These are phyloP conservation scores for Pelodiscus sinensis DNA, from an alignment of 2,113 vertebrate genomes.

Conservation along the genomic window DNA sequence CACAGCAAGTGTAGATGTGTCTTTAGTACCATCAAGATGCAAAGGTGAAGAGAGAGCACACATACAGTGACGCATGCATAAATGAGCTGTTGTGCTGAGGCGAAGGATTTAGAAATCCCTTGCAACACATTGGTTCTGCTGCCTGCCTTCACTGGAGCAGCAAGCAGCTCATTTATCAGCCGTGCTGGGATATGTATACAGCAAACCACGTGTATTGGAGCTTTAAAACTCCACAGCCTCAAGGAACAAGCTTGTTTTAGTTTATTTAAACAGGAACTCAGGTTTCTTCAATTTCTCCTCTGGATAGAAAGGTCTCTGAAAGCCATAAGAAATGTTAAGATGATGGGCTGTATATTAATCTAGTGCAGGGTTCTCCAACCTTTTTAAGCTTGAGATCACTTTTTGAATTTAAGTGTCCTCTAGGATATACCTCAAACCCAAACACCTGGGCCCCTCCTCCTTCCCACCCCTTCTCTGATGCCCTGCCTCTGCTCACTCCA, in stretches of 20 bases:
- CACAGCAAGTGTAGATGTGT: no score
- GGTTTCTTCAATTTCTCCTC: not conserved
- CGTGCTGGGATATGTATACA: not conserved
- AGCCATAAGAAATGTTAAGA: not conserved
- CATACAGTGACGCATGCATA: not conserved
- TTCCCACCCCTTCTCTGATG: no score
- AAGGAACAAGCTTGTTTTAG: not conserved
- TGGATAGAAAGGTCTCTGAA: not conserved
- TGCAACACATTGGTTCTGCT: not conserved
- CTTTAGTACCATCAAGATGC: not conserved
- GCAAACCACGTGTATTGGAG: not conserved
- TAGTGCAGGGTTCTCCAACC: no score
- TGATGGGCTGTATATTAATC: not conserved
- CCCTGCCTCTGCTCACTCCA: no score
- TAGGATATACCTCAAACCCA: no score
- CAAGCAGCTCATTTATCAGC: not conserved
- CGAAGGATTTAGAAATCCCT: not conserved
- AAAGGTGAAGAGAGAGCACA: not conserved
- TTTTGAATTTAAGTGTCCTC: no score
- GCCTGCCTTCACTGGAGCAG: constrained; percentile 33
- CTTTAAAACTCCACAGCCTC: not conserved
- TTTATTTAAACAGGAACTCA: not conserved
- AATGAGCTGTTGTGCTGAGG: not conserved
- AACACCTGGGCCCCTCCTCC: no score
- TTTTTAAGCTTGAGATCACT: no score